phyloP scores from a whole-genome alignment of 2,113 vertebrate species.

The Oenanthe melanoleuca region DNA sequence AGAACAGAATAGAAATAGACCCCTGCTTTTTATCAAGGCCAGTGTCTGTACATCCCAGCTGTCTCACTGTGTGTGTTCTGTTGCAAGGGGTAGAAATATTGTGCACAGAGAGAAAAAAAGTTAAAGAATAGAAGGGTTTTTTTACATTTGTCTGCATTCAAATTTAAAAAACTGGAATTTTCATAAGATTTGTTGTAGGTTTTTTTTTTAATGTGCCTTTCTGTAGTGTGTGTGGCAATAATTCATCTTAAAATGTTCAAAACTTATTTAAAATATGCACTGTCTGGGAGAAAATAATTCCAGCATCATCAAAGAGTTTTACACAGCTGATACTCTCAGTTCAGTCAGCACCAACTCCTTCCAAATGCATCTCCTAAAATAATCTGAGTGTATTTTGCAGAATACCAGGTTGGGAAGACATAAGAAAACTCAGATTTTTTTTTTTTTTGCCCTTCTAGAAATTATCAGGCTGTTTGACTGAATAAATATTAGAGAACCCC shows the following conservation, averaged over 20 bases:
- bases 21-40: neutral
- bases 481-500: neutral
- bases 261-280: neutral
- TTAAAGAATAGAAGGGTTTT: fast-evolving
- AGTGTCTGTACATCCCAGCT: neutral
- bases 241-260: neutral
- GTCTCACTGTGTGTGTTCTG: neutral
- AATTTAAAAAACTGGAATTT: neutral
- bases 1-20: neutral
- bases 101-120: neutral
- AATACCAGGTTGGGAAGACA: neutral
- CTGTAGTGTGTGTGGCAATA: neutral
- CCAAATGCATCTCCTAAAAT: neutral
- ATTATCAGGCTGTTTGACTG: neutral
- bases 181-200: neutral
- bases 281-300: neutral
- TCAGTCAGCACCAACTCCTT: neutral
- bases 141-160: neutral
- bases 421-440: neutral
- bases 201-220: neutral
- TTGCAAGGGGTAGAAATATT: neutral
- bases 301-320: neutral
- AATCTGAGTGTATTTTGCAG: neutral
- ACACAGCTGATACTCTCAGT: neutral
- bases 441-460: neutral